phyloP scores from a whole-genome alignment of 2,113 vertebrate genomes.

The Pteropus alecto region DNA sequence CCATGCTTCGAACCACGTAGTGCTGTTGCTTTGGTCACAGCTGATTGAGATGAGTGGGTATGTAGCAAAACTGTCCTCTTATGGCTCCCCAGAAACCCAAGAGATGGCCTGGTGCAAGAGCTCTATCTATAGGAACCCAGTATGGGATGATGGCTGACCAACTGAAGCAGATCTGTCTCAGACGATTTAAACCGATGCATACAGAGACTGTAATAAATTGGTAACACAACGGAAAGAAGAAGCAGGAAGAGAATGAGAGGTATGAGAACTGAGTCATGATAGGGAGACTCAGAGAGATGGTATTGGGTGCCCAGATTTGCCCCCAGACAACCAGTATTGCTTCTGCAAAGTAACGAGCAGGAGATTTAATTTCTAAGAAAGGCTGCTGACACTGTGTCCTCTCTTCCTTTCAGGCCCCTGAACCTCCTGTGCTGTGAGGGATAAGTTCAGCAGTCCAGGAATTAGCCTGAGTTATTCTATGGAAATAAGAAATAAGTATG shows the following conservation, averaged over 20 bases:
- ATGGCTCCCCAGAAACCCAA: not conserved
- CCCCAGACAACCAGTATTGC: not conserved
- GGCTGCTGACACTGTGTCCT: not conserved
- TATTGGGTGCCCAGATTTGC: not conserved
- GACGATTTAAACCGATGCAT: not conserved
- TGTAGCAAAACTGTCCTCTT: not conserved
- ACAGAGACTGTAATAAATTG: not conserved
- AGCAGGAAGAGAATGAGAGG: not conserved
- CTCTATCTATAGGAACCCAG: not conserved
- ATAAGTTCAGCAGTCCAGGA: not conserved
- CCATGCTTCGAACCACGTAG: not conserved
- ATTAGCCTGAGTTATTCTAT: not conserved
- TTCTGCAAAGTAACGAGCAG: constrained; percentile 6
- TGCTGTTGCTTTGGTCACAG: not conserved
- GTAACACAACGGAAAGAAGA: not conserved
- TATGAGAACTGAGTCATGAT: not conserved
- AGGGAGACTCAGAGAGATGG: not conserved
- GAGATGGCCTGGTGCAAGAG: not conserved
- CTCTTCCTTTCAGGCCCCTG: not conserved
- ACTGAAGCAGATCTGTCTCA: not conserved
- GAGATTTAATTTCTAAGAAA: not conserved
- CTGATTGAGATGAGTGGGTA: not conserved
- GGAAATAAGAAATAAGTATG: not conserved
- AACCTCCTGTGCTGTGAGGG: not conserved
- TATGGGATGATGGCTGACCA: not conserved